Conservation (phyloP, 2,113 vertebrate genomes). For the Limanda limanda region DNA sequence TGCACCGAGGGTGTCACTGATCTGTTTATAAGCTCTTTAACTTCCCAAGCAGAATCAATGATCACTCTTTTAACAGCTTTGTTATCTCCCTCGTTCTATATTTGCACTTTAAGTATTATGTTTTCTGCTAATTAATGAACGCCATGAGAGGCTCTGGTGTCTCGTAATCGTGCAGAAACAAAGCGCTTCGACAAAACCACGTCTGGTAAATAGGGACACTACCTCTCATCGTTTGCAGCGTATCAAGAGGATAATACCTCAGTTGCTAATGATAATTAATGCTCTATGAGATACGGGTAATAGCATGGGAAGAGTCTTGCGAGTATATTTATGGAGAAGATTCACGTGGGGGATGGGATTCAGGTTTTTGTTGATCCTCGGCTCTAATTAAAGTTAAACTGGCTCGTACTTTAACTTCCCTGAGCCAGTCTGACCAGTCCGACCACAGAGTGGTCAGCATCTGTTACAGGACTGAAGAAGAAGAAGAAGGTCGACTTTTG, state of each 20-base stretch:
- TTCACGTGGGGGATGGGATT: background rate
- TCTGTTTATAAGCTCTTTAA: slow-evolving; percentile 15
- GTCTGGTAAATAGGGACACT: slow-evolving; percentile 25
- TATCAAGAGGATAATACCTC: no score
- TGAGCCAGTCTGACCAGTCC: background rate
- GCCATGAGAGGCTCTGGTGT: slow-evolving; percentile 7
- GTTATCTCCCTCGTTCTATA: slow-evolving; percentile 1
- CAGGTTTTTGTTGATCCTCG: background rate
- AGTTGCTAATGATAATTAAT: background rate
- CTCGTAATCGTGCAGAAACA: slow-evolving; percentile 22
- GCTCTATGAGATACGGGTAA: slow-evolving; percentile 4
- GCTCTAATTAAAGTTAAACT: slow-evolving; percentile 7
- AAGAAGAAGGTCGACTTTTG: no score
- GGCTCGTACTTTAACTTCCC: background rate
- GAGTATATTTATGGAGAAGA: slow-evolving; percentile 17
- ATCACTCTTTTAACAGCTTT: slow-evolving; percentile 6
- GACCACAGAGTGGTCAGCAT: background rate
- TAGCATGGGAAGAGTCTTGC: slow-evolving; percentile 10
- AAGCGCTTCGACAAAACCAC: slow-evolving; percentile 5
- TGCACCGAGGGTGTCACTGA: slow-evolving; percentile 10
- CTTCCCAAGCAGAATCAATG: slow-evolving; percentile 29
- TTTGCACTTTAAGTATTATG: slow-evolving; percentile 14
- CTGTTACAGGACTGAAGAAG: background rate
- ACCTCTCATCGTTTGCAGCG: slow-evolving; percentile 4
- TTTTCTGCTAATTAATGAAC: slow-evolving; percentile 31